A percentile compares a stretch with the other conserved stretches of the same genome.
These are phyloP conservation scores for Ectropis grisescens DNA, from an alignment of 1,140 invertebrate species.

Conservation along the genomic window DNA sequence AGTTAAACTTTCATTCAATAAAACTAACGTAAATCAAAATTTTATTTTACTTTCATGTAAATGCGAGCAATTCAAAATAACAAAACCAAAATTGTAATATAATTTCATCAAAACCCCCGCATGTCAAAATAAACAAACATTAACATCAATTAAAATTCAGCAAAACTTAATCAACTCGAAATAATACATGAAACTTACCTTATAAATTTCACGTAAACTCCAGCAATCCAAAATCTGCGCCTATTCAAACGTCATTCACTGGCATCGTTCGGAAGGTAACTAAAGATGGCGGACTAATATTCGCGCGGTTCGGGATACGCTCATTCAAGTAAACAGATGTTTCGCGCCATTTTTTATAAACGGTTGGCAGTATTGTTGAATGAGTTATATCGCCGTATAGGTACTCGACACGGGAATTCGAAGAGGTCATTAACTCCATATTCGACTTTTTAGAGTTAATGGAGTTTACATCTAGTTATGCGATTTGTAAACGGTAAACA, in stretches of 20 bases:
- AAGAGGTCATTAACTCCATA: conserved; percentile 2
- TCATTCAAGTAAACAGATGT: conserved; percentile 3
- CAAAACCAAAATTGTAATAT: conserved; percentile 3
- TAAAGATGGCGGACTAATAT: conserved; percentile 4
- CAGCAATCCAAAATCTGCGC: conserved; percentile 2
- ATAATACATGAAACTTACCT: conserved; percentile 6
- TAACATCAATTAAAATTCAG: conserved; percentile 1
- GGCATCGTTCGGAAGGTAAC: background rate
- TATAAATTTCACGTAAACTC: conserved; percentile 4
- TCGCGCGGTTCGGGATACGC: background rate
- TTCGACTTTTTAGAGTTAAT: conserved; percentile 1
- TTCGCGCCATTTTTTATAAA: conserved; percentile 3
- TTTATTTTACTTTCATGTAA: conserved; percentile 3
- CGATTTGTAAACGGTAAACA: no score
- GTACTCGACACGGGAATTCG: background rate
- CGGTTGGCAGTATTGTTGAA: background rate
- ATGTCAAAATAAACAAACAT: conserved; percentile 3
- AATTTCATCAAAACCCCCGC: conserved; percentile 2
- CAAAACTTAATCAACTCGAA: conserved; percentile 5
- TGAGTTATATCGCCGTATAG: background rate
- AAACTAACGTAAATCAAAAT: conserved; percentile 6
- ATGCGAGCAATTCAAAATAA: conserved; percentile 3
- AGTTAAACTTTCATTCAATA: conserved; percentile 3
- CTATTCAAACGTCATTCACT: conserved; percentile 2
- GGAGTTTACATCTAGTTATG: no score